These are phyloP conservation scores for Crax fasciolata DNA, from an alignment of 2,797 vertebrate species.

Conservation along the genomic window DNA sequence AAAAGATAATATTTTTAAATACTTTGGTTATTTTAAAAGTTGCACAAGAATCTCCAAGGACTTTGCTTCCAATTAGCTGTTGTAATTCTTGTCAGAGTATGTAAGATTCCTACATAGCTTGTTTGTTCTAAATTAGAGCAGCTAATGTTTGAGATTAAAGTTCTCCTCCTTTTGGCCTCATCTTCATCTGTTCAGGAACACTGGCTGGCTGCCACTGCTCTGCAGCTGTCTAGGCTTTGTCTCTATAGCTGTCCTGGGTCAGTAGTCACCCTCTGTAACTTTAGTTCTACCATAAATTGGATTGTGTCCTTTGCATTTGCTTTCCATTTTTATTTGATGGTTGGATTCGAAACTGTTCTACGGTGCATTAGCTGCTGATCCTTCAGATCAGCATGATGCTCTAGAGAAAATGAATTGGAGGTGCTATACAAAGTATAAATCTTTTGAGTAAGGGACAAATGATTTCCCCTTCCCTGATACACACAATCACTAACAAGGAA, in stretches of 20 bases:
- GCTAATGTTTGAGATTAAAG: background rate
- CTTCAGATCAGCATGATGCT: background rate
- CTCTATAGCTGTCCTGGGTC: background rate
- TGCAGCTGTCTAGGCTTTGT: conserved; percentile 6
- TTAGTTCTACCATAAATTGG: background rate
- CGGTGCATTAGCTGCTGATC: background rate
- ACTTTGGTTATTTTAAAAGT: background rate
- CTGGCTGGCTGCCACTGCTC: conserved; percentile 17
- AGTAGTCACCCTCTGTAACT: background rate
- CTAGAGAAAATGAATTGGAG: background rate
- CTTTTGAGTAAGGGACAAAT: background rate
- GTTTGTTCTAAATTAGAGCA: background rate
- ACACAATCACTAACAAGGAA: background rate
- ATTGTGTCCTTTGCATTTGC: background rate
- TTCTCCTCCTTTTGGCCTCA: background rate
- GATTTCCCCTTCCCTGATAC: background rate
- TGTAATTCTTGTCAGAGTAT: background rate
- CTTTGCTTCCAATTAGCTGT: background rate
- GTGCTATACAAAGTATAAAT: background rate
- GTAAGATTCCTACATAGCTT: background rate
- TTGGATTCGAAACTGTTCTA: background rate
- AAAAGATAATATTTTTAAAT: background rate
- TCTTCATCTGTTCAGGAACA: conserved; percentile 6
- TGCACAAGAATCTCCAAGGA: background rate
- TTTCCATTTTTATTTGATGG: background rate